These are phyloP conservation scores for Rhyacophila brunnea DNA, from an alignment of 1,140 invertebrate species.

Conservation along the genomic window DNA sequence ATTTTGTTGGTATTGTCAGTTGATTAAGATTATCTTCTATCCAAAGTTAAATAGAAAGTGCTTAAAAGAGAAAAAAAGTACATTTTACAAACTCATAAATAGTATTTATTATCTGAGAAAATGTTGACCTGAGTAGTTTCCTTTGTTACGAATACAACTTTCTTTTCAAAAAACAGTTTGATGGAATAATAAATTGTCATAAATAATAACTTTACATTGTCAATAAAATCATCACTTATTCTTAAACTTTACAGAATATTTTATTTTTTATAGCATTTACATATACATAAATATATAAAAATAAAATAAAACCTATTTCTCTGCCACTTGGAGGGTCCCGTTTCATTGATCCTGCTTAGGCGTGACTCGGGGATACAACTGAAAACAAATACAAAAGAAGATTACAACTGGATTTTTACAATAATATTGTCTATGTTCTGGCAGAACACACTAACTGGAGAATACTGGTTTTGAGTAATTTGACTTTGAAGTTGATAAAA, in stretches of 20 bases:
- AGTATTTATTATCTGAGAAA: constrained; percentile 1
- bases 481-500: no score
- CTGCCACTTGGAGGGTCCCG: background rate
- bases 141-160: constrained; percentile 4
- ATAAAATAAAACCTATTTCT: constrained; percentile 33
- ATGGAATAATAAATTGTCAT: constrained; percentile 29
- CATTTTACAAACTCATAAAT: constrained; percentile 22
- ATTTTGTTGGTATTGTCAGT: constrained; percentile 36
- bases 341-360: constrained; percentile 41
- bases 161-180: constrained; percentile 1
- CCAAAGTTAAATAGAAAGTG: constrained; percentile 24
- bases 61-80: constrained; percentile 22
- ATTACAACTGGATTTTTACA: no score
- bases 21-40: constrained; percentile 34
- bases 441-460: no score
- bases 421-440: no score
- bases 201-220: constrained; percentile 36
- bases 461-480: no score
- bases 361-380: constrained; percentile 59
- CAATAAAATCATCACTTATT: constrained; percentile 33
- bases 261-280: constrained; percentile 37
- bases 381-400: constrained; percentile 33
- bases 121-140: background rate
- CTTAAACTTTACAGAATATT: constrained; percentile 30
- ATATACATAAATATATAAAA: constrained; percentile 37